Evolutionary conservation across 2,113 vertebrate genomes (phyloP).

Genomic region (Centropus bengalensis): DNA sequence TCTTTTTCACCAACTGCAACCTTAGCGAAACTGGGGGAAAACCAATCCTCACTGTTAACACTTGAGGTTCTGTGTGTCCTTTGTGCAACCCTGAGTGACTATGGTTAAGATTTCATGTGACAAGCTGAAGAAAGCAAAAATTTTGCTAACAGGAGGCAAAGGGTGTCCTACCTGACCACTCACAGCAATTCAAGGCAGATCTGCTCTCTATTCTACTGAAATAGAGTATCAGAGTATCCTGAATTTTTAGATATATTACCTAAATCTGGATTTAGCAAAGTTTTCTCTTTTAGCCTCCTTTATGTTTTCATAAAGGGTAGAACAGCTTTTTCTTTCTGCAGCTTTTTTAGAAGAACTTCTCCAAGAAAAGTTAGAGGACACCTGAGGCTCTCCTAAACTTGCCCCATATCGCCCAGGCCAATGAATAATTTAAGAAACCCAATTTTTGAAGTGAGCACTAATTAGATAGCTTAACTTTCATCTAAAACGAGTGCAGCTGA

Average conservation of each 20-base stretch:
- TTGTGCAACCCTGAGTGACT: not conserved
- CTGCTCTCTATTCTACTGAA: not conserved
- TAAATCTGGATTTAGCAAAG: slow-evolving; percentile 1
- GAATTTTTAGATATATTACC: not conserved
- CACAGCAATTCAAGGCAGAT: not conserved
- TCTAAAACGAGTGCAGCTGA: not conserved
- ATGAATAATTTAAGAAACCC: slow-evolving; percentile 44
- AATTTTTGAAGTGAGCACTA: slow-evolving; percentile 22
- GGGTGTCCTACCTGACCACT: not conserved
- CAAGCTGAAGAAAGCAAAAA: not conserved
- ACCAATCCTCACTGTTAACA: not conserved
- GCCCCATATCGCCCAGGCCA: not conserved
- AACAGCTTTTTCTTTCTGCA: not conserved
- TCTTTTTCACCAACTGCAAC: not conserved
- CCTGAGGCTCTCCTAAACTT: slow-evolving; percentile 5
- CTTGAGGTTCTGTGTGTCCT: not conserved
- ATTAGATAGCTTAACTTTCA: slow-evolving; percentile 22
- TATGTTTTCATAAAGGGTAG: not conserved
- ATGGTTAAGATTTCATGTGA: not conserved
- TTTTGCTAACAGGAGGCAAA: not conserved
- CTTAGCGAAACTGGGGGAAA: accelerated
- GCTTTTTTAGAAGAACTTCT: not conserved
- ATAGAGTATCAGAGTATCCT: not conserved
- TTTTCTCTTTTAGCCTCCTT: not conserved
- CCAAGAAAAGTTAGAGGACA: not conserved